Conservation (phyloP, 2,113 vertebrate genomes). For the Sakesphorus luctuosus region DNA sequence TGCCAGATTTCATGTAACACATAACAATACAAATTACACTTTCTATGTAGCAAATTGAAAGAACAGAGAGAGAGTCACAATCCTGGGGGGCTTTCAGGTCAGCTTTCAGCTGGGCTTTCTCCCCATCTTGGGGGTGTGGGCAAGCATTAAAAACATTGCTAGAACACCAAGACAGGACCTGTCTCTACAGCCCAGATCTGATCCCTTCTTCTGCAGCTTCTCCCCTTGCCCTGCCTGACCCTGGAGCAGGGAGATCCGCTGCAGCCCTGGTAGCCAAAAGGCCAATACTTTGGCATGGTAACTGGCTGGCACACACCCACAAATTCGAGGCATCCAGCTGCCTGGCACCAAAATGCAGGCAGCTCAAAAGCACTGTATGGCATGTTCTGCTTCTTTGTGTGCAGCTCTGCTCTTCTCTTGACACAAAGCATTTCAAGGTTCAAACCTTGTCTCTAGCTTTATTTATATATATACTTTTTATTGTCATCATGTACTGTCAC, state of each 20-base stretch:
- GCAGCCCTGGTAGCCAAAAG: neutral
- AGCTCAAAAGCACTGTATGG: neutral
- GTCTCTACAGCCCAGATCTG: neutral
- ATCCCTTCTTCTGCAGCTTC: neutral
- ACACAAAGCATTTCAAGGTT: neutral
- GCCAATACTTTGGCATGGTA: neutral
- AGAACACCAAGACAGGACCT: neutral
- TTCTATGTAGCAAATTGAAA: neutral
- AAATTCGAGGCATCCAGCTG: neutral
- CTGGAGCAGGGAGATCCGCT: neutral
- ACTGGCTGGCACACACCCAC: neutral
- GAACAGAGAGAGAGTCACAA: neutral
- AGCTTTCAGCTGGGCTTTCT: neutral
- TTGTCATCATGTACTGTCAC: neutral
- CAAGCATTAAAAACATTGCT: accelerated
- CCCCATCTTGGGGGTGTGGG: neutral
- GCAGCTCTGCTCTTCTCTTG: neutral
- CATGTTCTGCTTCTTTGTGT: neutral
- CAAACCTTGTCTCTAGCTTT: neutral
- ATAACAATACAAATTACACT: neutral
- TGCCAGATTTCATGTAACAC: neutral
- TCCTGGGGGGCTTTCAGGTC: neutral
- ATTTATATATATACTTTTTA: neutral
- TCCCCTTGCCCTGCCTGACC: neutral
- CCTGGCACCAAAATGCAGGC: neutral